Percentiles rank a stretch among this genome's conserved stretches.
phyloP scores from a whole-genome alignment of 2,113 vertebrate species.

The Hydropotes inermis region DNA sequence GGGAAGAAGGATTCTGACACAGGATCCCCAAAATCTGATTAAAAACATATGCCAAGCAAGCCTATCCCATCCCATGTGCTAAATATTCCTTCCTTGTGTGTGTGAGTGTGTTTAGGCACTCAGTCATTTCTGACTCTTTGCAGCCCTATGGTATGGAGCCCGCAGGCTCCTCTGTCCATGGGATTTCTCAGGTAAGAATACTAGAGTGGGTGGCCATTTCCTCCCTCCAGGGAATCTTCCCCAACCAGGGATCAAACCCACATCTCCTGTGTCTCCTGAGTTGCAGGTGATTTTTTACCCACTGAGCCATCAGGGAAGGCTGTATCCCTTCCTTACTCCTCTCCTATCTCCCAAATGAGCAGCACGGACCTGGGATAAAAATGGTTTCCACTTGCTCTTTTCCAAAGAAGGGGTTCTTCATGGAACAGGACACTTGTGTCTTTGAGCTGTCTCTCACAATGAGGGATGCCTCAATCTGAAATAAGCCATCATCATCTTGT shows the following conservation, averaged over 20 bases:
- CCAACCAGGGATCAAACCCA: background rate
- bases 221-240: background rate
- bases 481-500: conserved; percentile 15
- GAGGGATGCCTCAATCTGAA: background rate
- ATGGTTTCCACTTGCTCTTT: conserved; percentile 25
- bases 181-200: background rate
- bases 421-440: conserved; percentile 20
- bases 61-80: background rate
- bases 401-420: conserved; percentile 31
- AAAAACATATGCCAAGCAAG: background rate
- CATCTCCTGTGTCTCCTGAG: background rate
- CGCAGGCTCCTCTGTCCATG: background rate
- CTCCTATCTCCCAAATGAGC: background rate
- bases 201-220: background rate
- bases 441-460: conserved; percentile 1
- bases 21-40: background rate
- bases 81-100: background rate
- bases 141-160: background rate
- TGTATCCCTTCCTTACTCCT: background rate
- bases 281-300: background rate
- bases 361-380: conserved; percentile 27
- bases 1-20: conserved; percentile 49
- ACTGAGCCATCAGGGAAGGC: background rate
- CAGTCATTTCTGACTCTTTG: background rate
- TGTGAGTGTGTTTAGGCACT: background rate